Evolutionary conservation across 2,797 vertebrate genomes (phyloP), one percentile per base, ranked within the genome.

Genomic region (Scolopax bukidnonensis): DNA sequence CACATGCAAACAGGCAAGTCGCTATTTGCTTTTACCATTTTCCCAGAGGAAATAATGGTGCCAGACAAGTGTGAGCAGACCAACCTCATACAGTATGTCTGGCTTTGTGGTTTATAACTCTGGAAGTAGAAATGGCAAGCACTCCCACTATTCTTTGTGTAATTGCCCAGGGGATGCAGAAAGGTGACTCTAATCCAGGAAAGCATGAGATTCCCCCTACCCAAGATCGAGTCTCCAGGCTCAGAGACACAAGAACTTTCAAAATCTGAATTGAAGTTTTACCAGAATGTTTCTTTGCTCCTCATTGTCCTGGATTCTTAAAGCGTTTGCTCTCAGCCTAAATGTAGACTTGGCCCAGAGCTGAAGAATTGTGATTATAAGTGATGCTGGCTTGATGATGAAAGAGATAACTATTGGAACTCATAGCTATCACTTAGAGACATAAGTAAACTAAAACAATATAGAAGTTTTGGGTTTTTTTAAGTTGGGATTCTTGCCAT

Each of bases 61-160:
- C 94, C 93, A 95, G 90, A 93, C 94, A 94, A 95, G 86, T 59
- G 96, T 83, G 95, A 96, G 95, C 95, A 96, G 77, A 93, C 84
- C 94, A 87, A 38, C 56, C 64, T 64, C 95, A 71, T 30, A 43
- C 0, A 74, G 63, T 40, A 53, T 20, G 71, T 83, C 96, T 90
- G 75, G 75, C 81, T 85, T 56, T 78, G 84, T 61, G 80, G 77
- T 93, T 87, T 89, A 70, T 54, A 80, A 23, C 48, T 48, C 89
- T 82, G 80, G 85, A 95, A 90, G 48, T 6, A 69, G 60, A 79
- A 93, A 93, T 17, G 56, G 45, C 0, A 6, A 91, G 43, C 28
- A 6, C 60, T 74, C 67, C 45, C 45, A 64, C 41, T 61, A 63
- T 32, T 43, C n/a, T 67, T 53, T 0, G 12, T 60, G 51, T 77